Percentiles rank a stretch among this genome's conserved stretches.
These are phyloP conservation scores for Hylaea fasciaria DNA, from an alignment of 2,888 invertebrate genomes.

Conservation along the genomic window DNA sequence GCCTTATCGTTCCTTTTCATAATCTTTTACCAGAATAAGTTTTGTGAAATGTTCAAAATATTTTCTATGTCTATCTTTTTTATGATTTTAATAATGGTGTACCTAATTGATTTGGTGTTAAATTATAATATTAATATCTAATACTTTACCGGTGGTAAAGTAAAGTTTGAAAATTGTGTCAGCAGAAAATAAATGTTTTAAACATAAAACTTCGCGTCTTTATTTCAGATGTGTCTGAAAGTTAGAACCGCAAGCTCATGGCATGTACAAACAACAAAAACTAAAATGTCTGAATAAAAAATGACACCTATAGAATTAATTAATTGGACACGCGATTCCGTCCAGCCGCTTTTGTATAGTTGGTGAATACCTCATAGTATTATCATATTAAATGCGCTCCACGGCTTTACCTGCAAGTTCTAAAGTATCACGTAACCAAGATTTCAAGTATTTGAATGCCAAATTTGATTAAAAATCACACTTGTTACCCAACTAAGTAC, in stretches of 20 bases:
- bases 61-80: slow-evolving; percentile 30
- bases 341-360: too few species aligned
- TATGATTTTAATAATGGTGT: slow-evolving; percentile 34
- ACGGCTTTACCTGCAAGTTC: too few species aligned
- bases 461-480: too few species aligned
- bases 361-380: too few species aligned
- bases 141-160: slow-evolving; percentile 61
- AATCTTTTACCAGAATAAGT: slow-evolving; percentile 11
- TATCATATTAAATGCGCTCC: too few species aligned
- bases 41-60: slow-evolving; percentile 24
- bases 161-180: slow-evolving; percentile 60
- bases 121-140: slow-evolving; percentile 49
- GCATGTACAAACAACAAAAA: not conserved
- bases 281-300: not conserved
- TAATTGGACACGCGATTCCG: too few species aligned
- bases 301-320: too few species aligned
- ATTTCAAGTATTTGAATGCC: too few species aligned
- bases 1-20: not conserved
- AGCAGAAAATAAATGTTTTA: slow-evolving; percentile 77
- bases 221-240: slow-evolving; percentile 10
- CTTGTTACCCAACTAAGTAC: too few species aligned
- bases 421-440: too few species aligned
- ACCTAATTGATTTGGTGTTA: slow-evolving; percentile 54
- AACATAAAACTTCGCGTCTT: slow-evolving; percentile 50
- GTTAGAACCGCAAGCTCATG: not conserved